Conservation (phyloP, 2,113 vertebrate genomes). For the Barbus barbus region DNA sequence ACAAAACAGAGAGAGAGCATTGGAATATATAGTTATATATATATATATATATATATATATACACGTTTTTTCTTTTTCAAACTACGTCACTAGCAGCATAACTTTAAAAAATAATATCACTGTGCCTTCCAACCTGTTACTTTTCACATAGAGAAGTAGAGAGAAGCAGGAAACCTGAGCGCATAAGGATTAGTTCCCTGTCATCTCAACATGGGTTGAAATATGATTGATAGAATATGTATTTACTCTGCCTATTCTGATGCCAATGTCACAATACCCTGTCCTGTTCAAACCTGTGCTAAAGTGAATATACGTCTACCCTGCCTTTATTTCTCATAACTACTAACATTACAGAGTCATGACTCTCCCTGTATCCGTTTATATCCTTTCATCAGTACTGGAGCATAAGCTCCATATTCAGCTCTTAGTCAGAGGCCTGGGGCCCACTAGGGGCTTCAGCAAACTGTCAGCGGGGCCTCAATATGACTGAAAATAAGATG, state of each 20-base stretch:
- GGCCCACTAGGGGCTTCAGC: not conserved
- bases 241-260: conserved; percentile 7
- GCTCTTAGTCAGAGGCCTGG: not conserved
- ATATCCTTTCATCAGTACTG: not conserved
- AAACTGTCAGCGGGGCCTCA: not conserved
- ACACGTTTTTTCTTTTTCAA: no score
- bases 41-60: no score
- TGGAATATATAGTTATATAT: not conserved
- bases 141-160: no score
- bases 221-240: not conserved
- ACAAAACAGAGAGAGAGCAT: not conserved
- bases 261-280: not conserved
- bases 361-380: not conserved
- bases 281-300: conserved; percentile 27
- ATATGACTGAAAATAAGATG: not conserved
- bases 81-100: no score
- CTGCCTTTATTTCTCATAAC: no score
- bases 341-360: no score
- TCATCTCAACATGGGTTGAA: not conserved
- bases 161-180: not conserved
- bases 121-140: no score
- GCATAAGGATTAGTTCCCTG: not conserved
- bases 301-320: not conserved
- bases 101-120: no score
- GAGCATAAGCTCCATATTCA: no score